Base-by-base conservation (phyloP, 2,113 vertebrate genomes). In the Nycticorax nycticorax region DNA sequence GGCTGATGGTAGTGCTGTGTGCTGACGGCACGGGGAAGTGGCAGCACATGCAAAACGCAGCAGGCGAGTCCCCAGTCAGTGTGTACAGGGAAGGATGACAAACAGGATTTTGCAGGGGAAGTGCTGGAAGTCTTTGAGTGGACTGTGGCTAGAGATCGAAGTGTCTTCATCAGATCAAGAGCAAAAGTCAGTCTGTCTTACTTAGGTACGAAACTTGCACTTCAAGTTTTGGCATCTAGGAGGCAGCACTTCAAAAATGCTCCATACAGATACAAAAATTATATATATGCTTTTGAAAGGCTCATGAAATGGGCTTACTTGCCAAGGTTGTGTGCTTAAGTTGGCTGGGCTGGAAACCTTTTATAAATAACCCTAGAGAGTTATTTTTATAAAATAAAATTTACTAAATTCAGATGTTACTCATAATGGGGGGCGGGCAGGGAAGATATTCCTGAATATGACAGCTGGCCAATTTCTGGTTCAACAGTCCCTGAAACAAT, bases 331-430 rank as follows among this genome's bases (percentile, higher is more conserved):
- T 55, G 18, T 71, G 56, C 41, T 84, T 67, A 77, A 67, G 32
- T 30, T 81, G 69, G 32, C 62, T 85, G 62, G 69, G 45, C 48
- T 82, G 57, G 66, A 88, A 93, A 72, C 21, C 6, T 32, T 50
- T 57, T 76, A 79, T 64, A 95, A 95, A 91, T 85, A 89, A 64
- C 23, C 32, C 35, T 37, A 84, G 53, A 80, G 21, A 96, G 74
- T 41, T 96, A 94, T 79, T 95, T 96, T 89, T 94, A 41, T 6
- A 72, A 84, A 88, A 88, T 27, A 87, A 56, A 62, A 72, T 88
- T 77, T 85, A 93, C 84, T 77, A 89, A 96, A 91, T 88, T 88
- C 69, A 95, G 73, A 85, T 85, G 63, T 96, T 95, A 93, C n/a
- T 95, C 71, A 89, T 93, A 53, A 77, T 30, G 50, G 37, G 15